Percentiles rank a stretch among this genome's conserved stretches.
Evolutionary conservation across 1,140 invertebrate genomes (phyloP).

Genomic region (Pogonus chalceus): DNA sequence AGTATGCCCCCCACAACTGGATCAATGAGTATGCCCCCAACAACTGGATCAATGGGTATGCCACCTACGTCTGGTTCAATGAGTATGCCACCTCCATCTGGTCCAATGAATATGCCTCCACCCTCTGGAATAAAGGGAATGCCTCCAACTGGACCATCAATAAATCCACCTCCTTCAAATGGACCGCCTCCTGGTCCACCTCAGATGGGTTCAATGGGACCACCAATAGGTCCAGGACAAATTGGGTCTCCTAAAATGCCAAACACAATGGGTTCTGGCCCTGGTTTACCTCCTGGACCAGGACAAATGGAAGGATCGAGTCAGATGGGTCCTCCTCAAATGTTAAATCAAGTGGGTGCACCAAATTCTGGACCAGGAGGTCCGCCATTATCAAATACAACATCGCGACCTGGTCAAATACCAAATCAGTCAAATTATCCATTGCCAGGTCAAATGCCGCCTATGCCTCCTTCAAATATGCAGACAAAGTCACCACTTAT

Average conservation of each 20-base stretch:
- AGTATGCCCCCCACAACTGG: too few relatives aligned
- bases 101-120: slow-evolving; percentile 11
- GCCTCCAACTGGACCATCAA: slow-evolving; percentile 6
- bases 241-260: background rate
- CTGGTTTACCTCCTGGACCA: background rate
- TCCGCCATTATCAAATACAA: background rate
- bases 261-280: background rate
- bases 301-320: background rate
- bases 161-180: slow-evolving; percentile 8
- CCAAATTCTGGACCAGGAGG: background rate
- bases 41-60: too few relatives aligned
- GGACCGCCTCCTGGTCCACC: slow-evolving; percentile 1
- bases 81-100: slow-evolving; percentile 13
- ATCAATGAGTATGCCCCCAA: too few relatives aligned
- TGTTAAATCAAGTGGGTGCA: background rate
- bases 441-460: slow-evolving; percentile 2
- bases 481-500: background rate
- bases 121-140: slow-evolving; percentile 7
- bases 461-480: slow-evolving; percentile 17
- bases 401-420: slow-evolving; percentile 2
- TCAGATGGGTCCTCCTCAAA: slow-evolving; percentile 4
- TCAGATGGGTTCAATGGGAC: slow-evolving; percentile 4
- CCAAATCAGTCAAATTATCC: slow-evolving; percentile 5
- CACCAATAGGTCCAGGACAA: background rate
- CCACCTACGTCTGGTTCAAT: too few relatives aligned